Base-by-base conservation (phyloP, 2,888 invertebrate genomes). In the Galeruca laticollis region DNA sequence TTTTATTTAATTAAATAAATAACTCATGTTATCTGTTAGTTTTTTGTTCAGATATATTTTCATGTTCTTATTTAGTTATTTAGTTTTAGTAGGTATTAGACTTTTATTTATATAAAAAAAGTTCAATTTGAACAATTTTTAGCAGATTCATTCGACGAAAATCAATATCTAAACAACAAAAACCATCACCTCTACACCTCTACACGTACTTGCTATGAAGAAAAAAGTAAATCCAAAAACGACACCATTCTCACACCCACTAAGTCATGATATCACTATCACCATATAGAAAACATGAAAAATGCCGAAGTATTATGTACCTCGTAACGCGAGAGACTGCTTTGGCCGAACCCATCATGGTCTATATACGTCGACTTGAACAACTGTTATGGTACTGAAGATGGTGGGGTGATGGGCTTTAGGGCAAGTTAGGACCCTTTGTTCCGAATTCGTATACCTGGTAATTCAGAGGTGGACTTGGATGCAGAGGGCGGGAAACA, bases 311-410 rank as follows among this genome's bases (percentile, higher is more conserved):
- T 51, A 60, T 21, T 64, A 26, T 52, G 66, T 37, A 33, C 65
- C 6, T 21, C 51, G 67, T 15, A 21, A 65, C 65, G 64, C 66
- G 68, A 43, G 26, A 51, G 63, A 74, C 74, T 74, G 73, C 57
- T 52, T 63, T 52, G 10, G 47, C 69, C 71, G 61, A 71, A 70
- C 73, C 69, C 64, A 75, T 72, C 70, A 68, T 75, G 73, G 75
- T 75, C 75, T 75, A 75, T 75, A 75, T 75, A 75, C 71, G 73
- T 69, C 68, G 69, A 62, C 60, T 71, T 74, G 69, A 71, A 74
- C 73, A 72, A 75, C 74, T 73, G 75, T 73, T 73, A 73, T 73
- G 75, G 73, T 72, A 60, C 73, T 60, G 62, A 66, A 59, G 59
- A 68, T 75, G 75, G 75, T 73, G 75, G 75, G 75, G 75, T 69